Conservation (phyloP, 2,797 vertebrate species). For the Pangasius mekongensis region DNA sequence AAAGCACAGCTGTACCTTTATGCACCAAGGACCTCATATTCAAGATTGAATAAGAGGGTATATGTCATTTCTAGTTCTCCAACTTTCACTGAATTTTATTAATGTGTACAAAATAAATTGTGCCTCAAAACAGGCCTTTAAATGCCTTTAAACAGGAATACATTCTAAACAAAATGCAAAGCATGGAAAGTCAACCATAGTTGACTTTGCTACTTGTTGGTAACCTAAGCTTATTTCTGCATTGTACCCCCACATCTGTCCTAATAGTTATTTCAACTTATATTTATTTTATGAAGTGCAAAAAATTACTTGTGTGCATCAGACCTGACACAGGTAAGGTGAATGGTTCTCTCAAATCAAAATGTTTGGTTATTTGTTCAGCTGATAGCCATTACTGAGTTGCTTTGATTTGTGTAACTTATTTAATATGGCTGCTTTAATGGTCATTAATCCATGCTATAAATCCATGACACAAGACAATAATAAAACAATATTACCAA, state of each 20-base stretch:
- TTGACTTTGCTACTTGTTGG: too few relatives aligned
- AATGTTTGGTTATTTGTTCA: neutral
- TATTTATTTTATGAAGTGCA: neutral
- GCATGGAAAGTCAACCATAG: neutral
- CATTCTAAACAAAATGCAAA: neutral
- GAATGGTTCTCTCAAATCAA: too few relatives aligned
- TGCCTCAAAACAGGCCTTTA: too few relatives aligned
- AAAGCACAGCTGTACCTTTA: neutral
- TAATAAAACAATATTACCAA: slow-evolving; percentile 5
- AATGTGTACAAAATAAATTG: neutral
- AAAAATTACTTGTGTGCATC: neutral
- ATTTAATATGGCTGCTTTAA: neutral
- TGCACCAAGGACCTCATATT: neutral
- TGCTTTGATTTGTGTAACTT: neutral
- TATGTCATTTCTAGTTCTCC: too few relatives aligned
- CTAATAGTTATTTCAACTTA: neutral
- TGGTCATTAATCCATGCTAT: neutral
- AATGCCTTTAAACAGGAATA: neutral
- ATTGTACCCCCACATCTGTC: neutral
- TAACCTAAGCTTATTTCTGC: neutral
- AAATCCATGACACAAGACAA: neutral
- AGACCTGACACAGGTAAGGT: neutral
- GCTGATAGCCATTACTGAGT: neutral
- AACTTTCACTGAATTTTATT: neutral
- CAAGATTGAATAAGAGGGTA: neutral